phyloP scores from a whole-genome alignment of 2,113 vertebrate species.

The Crotalus horridus region DNA sequence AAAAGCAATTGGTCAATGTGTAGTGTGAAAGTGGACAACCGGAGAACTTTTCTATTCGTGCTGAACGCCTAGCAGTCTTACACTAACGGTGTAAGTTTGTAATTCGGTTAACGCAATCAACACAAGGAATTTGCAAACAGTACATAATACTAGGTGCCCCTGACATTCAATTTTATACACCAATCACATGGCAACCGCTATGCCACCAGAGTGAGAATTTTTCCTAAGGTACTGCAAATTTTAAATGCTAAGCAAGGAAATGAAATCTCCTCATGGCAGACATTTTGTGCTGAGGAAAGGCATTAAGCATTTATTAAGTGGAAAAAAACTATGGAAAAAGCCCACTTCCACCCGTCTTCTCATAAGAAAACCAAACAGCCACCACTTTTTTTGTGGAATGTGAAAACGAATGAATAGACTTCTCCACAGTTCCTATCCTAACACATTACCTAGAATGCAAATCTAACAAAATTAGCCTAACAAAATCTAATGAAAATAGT shows the following conservation, averaged over 20 bases:
- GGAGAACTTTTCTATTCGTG: neutral
- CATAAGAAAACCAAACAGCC: neutral
- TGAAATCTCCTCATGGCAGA: neutral
- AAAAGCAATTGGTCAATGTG: neutral
- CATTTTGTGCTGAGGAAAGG: neutral
- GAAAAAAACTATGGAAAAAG: too few relatives aligned
- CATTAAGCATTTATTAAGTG: neutral
- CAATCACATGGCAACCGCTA: neutral
- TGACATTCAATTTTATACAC: neutral
- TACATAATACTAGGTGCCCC: neutral
- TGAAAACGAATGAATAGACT: neutral
- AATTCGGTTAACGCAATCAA: neutral
- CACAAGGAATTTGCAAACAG: neutral
- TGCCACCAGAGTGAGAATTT: too few relatives aligned
- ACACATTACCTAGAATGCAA: neutral
- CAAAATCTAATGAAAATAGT: neutral
- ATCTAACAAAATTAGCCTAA: neutral
- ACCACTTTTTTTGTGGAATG: neutral
- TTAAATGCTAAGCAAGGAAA: neutral
- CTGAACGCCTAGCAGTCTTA: neutral
- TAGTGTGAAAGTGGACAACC: neutral
- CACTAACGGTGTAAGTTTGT: neutral
- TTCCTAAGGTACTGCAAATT: too few relatives aligned
- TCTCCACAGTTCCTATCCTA: neutral
- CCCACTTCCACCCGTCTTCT: neutral